Evolutionary conservation across 2,113 vertebrate species (phyloP), one percentile per base, ranked within the genome.

Genomic region (Micronisus gabar): DNA sequence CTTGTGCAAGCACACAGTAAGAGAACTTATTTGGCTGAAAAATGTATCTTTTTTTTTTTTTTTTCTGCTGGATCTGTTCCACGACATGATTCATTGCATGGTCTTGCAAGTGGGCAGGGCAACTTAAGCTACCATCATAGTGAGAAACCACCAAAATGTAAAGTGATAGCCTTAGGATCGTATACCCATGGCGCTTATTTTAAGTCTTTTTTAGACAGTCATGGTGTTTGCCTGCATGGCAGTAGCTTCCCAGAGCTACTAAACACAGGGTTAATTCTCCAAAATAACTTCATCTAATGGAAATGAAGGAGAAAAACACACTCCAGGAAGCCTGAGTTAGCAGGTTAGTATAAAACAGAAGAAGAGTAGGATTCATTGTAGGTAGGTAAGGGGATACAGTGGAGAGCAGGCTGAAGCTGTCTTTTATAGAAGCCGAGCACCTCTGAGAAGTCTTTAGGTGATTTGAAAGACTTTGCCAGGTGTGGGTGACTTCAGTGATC

Each of bases 111-210:
- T 1, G 2, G 82, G 88, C 95, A 92, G 95, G 92, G 87, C 87
- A n/a, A 13, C 78, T 78, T 52, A 56, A 87, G 94, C 76, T 86
- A 38, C 90, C 90, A 32, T 63, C 88, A 52, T 59, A 95, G 93
- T 30, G 92, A 93, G 95, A 95, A 97, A 95, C 93, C 94, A 93
- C 94, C 82, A 23, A 61, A 85, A 80, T 93, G 93, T 68, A 21
- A 82, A 80, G 88, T 11, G 43, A 85, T 40, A 65, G 79, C 88
- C 78, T 89, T 5, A 11, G 61, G 65, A 59, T 87, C 18, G 36
- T 18, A 3, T 27, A 20, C 40, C 67, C 52, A 2, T 0, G 5
- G 36, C 25, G 14, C 78, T 87, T 7, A 22, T 73, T 81, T n/a
- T 13, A 12, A 47, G 73, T 59, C 93, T 61, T 61, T 94, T 50